Conservation (phyloP, 2,113 vertebrate genomes). For the Petromus typicus region DNA sequence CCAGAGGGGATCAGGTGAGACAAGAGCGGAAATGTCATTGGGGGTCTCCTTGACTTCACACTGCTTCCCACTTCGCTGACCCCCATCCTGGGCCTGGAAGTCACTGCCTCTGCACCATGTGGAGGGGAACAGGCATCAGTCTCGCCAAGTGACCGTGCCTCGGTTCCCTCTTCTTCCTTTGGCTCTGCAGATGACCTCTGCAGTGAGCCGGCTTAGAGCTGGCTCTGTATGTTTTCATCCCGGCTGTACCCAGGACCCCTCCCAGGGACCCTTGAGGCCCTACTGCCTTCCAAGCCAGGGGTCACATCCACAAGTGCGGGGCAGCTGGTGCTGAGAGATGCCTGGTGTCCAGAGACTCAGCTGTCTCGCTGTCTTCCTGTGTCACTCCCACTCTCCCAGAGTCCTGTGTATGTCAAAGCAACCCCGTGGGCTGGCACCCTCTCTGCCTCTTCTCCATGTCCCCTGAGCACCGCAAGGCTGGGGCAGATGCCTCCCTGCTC, state of each 20-base stretch:
- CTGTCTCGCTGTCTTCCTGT: neutral
- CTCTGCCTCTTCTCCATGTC: neutral
- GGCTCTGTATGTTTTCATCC: neutral
- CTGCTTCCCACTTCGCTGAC: neutral
- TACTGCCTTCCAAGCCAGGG: neutral
- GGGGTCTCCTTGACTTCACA: neutral
- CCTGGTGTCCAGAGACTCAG: neutral
- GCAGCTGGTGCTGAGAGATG: no score
- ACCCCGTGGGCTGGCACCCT: neutral
- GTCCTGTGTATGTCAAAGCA: neutral
- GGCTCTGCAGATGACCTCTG: neutral
- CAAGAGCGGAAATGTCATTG: neutral
- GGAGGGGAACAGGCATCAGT: neutral
- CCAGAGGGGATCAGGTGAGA: neutral
- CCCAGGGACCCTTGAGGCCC: neutral
- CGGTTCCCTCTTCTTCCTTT: neutral
- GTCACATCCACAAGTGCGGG: neutral
- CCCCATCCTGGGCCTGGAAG: neutral
- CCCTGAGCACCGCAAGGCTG: neutral
- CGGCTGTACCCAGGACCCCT: neutral
- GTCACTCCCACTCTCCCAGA: no score
- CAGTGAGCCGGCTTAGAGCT: slow-evolving; percentile 9
- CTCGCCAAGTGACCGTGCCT: neutral
- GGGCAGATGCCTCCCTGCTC: neutral
- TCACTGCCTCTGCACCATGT: slow-evolving; percentile 3